These are phyloP conservation scores for Popillia japonica DNA, from an alignment of 1,140 invertebrate species.

Conservation along the genomic window DNA sequence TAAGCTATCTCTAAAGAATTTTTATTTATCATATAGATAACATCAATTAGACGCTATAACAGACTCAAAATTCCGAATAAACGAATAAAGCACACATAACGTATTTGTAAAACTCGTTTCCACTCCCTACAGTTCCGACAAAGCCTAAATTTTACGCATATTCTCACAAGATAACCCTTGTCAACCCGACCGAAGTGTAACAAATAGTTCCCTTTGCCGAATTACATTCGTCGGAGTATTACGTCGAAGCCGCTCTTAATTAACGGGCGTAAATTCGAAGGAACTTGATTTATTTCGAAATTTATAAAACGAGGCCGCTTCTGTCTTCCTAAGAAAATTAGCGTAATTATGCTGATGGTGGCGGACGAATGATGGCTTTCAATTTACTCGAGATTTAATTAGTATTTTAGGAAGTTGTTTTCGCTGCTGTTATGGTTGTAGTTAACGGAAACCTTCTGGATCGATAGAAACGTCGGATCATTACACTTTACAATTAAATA, in stretches of 20 bases:
- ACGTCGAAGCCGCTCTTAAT: not conserved
- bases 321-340: not conserved
- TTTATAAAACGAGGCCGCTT: not conserved
- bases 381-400: slow-evolving; percentile 15
- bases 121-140: not conserved
- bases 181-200: slow-evolving; percentile 3
- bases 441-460: not conserved
- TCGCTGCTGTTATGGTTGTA: slow-evolving; percentile 12
- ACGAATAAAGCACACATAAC: too few relatives aligned
- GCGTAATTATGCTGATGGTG: not conserved
- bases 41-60: too few relatives aligned
- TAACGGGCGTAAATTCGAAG: not conserved
- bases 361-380: slow-evolving; percentile 14
- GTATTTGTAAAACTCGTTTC: not conserved
- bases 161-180: slow-evolving; percentile 14
- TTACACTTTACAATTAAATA: slow-evolving; percentile 10
- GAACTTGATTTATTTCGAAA: slow-evolving; percentile 11
- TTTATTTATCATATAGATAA: too few relatives aligned
- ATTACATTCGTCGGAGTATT: not conserved
- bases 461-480: slow-evolving; percentile 6
- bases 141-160: not conserved
- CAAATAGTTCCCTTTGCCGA: not conserved
- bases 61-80: too few relatives aligned
- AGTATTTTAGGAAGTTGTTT: not conserved
- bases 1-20: too few relatives aligned